Conservation (phyloP, 2,113 vertebrate genomes). For the Numenius arquata region DNA sequence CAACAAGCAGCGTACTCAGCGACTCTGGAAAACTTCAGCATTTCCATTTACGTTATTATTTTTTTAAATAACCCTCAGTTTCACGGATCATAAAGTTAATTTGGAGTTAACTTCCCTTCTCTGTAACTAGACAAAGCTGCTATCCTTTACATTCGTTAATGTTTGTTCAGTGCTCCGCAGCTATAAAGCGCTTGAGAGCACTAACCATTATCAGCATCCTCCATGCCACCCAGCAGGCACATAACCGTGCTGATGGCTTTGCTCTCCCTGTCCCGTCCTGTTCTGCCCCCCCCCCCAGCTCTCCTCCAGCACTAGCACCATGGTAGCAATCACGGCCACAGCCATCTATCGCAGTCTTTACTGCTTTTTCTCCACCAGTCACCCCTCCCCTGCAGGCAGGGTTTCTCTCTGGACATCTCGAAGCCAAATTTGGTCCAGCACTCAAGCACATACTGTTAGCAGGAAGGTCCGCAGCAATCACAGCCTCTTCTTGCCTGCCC, state of each 20-base stretch:
- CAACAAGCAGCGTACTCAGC: slow-evolving; percentile 19
- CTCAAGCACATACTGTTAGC: fast-evolving
- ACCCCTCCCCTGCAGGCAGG: background rate
- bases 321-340: background rate
- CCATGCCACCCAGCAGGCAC: background rate
- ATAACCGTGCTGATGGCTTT: fast-evolving
- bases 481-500: background rate
- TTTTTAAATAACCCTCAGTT: slow-evolving; percentile 69
- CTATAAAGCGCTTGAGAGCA: background rate
- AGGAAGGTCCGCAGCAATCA: background rate
- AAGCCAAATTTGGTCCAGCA: fast-evolving
- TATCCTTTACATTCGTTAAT: slow-evolving; percentile 15
- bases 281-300: background rate
- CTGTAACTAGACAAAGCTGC: slow-evolving; percentile 26
- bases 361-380: background rate
- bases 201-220: slow-evolving; percentile 19
- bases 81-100: slow-evolving; percentile 67
- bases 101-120: slow-evolving; percentile 50
- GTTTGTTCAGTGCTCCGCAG: background rate
- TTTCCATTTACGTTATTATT: slow-evolving; percentile 56
- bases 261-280: background rate
- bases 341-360: background rate
- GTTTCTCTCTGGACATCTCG: background rate
- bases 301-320: background rate
- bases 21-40: slow-evolving; percentile 50